A percentile compares a stretch with the other conserved stretches of the same genome.
These are phyloP conservation scores for Herpailurus yagouaroundi DNA, from an alignment of 2,113 vertebrate genomes.

Conservation along the genomic window DNA sequence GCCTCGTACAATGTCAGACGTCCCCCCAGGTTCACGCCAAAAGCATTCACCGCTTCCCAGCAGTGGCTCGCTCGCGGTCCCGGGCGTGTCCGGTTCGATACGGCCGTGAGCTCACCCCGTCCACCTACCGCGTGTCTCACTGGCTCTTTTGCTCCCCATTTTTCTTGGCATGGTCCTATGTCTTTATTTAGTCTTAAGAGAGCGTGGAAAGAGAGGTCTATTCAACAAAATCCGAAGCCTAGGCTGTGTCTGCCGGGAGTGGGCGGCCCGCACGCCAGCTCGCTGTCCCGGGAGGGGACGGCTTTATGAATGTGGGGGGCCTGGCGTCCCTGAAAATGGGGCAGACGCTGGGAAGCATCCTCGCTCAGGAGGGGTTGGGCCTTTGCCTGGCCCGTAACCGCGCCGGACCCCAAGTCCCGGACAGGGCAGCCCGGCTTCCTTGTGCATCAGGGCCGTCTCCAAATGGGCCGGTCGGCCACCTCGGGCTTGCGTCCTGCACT, in stretches of 20 bases:
- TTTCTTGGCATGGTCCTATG: conserved; percentile 22
- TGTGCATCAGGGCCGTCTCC: not conserved
- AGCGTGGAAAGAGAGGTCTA: not conserved
- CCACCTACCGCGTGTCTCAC: not conserved
- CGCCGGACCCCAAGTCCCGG: not conserved
- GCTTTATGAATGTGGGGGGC: fast-evolving
- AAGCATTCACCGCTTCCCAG: not conserved
- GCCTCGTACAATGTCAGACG: not conserved
- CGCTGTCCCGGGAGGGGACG: not conserved
- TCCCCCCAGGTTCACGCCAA: not conserved
- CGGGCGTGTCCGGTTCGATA: not conserved
- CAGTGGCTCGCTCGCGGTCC: not conserved
- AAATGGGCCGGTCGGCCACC: not conserved
- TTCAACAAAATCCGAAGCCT: not conserved
- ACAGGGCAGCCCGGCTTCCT: not conserved
- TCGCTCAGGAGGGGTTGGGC: not conserved
- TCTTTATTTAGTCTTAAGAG: conserved; percentile 50
- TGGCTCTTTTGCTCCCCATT: not conserved
- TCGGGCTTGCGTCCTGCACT: not conserved
- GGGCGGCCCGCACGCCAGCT: not conserved
- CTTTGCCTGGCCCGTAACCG: not conserved
- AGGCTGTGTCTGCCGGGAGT: not conserved
- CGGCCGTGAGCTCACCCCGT: not conserved
- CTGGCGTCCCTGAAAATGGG: not conserved
- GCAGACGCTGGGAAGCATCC: not conserved